phyloP scores from a whole-genome alignment of 2,888 invertebrate genomes.

The Meteorus cinctellus region DNA sequence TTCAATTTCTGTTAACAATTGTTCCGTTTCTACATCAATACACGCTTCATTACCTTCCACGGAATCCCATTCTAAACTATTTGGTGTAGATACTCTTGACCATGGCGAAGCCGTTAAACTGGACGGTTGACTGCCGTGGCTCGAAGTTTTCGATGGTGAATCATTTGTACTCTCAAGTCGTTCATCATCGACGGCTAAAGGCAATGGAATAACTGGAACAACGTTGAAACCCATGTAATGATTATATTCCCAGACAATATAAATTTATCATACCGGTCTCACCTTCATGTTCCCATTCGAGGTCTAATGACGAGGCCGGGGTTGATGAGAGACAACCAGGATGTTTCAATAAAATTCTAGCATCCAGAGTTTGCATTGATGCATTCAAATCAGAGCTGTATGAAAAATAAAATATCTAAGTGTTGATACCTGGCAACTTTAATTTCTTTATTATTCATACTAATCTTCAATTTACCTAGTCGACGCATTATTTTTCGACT shows the following conservation, averaged over 20 bases:
- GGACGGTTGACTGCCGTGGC: slow-evolving; percentile 64
- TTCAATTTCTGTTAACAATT: slow-evolving; percentile 80
- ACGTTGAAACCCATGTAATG: slow-evolving; percentile 8
- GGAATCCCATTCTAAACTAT: slow-evolving; percentile 82
- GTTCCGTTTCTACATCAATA: slow-evolving; percentile 80
- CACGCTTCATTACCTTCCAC: slow-evolving; percentile 76
- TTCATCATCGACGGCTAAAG: slow-evolving; percentile 50
- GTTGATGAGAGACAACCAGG: slow-evolving; percentile 75
- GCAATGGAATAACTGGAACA: slow-evolving; percentile 59
- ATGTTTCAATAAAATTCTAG: slow-evolving; percentile 73
- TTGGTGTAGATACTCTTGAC: slow-evolving; percentile 79
- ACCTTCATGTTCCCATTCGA: slow-evolving; percentile 83
- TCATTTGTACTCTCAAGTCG: slow-evolving; percentile 55
- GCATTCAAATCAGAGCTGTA: slow-evolving; percentile 74
- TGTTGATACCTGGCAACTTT: not conserved
- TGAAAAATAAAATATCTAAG: slow-evolving; percentile 30
- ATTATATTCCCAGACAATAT: not conserved
- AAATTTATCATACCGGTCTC: not conserved
- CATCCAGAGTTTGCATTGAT: slow-evolving; percentile 78
- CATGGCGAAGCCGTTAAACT: slow-evolving; percentile 72
- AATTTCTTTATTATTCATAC: not conserved
- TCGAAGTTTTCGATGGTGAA: slow-evolving; percentile 60
- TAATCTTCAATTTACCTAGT: slow-evolving; percentile 57
- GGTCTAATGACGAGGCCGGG: slow-evolving; percentile 80
- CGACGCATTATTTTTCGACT: slow-evolving; percentile 60